Evolutionary conservation across 2,888 invertebrate species (phyloP).

Genomic region (Meganola albula): DNA sequence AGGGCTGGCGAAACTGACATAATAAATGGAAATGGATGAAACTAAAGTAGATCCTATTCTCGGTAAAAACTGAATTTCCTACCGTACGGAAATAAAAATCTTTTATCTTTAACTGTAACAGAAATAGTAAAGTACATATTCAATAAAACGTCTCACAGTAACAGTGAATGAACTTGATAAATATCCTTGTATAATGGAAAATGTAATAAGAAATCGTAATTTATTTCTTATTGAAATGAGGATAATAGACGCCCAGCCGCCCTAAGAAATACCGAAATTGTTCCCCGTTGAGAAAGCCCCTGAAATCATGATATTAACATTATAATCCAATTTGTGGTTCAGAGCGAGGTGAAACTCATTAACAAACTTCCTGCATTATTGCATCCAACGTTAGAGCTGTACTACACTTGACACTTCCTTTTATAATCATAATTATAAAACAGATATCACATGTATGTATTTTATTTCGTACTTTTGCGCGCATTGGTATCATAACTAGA

Average conservation of each 20-base stretch:
- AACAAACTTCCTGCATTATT: slow-evolving; percentile 66
- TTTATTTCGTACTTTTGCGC: too few species aligned
- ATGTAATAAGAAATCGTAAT: slow-evolving; percentile 76
- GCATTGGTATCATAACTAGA: too few species aligned
- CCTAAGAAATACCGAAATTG: slow-evolving; percentile 58
- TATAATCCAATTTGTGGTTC: slow-evolving; percentile 72
- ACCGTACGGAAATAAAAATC: too few species aligned
- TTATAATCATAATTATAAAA: too few species aligned
- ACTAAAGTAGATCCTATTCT: too few species aligned
- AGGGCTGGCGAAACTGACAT: too few species aligned
- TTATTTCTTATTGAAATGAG: slow-evolving; percentile 77
- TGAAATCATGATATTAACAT: slow-evolving; percentile 69
- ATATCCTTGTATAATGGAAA: slow-evolving; percentile 69
- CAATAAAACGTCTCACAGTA: slow-evolving; percentile 58
- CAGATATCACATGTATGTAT: too few species aligned
- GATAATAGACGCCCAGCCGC: slow-evolving; percentile 66
- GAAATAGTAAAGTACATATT: slow-evolving; percentile 42
- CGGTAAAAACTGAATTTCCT: too few species aligned
- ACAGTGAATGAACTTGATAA: slow-evolving; percentile 65
- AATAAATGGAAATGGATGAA: too few species aligned
- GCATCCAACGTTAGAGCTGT: slow-evolving; percentile 61
- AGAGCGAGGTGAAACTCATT: slow-evolving; percentile 67
- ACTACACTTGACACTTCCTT: too few species aligned
- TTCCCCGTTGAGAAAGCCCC: slow-evolving; percentile 52
- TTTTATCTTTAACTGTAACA: too few species aligned